Percentiles rank a stretch among this genome's conserved stretches.
Conservation (phyloP, 1,140 invertebrate species). For the Diachasma alloeum region DNA sequence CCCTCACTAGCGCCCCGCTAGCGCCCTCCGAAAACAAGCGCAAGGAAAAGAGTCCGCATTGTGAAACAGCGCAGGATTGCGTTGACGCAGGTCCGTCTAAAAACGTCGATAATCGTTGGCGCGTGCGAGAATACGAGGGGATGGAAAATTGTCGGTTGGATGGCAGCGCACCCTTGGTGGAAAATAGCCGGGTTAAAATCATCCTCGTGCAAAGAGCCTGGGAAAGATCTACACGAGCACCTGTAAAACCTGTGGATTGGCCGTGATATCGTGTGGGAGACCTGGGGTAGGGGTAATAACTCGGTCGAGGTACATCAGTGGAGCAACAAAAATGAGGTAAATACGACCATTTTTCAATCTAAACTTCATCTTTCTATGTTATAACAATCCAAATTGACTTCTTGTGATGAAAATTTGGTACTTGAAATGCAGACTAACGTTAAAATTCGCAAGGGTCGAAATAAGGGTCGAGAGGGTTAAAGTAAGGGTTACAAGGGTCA, state of each 20-base stretch:
- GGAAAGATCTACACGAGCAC: slow-evolving; percentile 13
- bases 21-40: slow-evolving; percentile 33
- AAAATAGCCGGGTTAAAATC: not conserved
- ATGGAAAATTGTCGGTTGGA: slow-evolving; percentile 29
- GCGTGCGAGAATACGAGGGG: slow-evolving; percentile 28
- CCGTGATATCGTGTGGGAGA: not conserved
- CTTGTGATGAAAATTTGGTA: too few relatives aligned
- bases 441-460: too few relatives aligned
- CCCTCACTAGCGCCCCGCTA: too few relatives aligned
- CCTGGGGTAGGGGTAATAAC: too few relatives aligned
- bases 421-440: too few relatives aligned
- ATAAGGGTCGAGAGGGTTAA: too few relatives aligned
- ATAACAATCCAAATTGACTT: too few relatives aligned
- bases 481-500: too few relatives aligned
- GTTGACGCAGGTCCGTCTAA: slow-evolving; percentile 53
- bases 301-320: too few relatives aligned
- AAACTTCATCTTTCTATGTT: too few relatives aligned
- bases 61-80: slow-evolving; percentile 52
- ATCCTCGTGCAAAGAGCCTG: not conserved
- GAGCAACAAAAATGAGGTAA: too few relatives aligned
- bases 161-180: not conserved
- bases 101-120: slow-evolving; percentile 59
- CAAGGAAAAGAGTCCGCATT: slow-evolving; percentile 27
- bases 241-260: slow-evolving; percentile 15
- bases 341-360: too few relatives aligned